These are phyloP conservation scores for Cettia cetti DNA, from an alignment of 2,113 vertebrate species.

Conservation along the genomic window DNA sequence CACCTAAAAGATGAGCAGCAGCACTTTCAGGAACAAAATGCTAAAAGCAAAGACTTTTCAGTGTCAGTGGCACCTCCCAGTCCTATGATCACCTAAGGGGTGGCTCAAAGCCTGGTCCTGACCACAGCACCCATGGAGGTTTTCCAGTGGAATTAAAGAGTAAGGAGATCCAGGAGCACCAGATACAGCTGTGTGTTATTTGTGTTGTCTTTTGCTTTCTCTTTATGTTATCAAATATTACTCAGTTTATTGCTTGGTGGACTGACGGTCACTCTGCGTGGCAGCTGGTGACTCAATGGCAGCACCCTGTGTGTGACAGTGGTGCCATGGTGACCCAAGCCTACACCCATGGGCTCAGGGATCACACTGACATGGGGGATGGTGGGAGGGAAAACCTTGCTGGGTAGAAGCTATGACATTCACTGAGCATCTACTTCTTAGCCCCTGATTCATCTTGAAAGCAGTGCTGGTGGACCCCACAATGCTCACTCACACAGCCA, in stretches of 20 bases:
- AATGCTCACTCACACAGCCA: fast-evolving
- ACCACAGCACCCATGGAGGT: not conserved
- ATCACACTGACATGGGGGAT: fast-evolving
- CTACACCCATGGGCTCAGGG: fast-evolving
- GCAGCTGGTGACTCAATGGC: not conserved
- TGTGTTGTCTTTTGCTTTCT: not conserved
- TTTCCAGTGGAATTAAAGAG: not conserved
- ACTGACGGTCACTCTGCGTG: fast-evolving
- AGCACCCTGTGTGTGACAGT: not conserved
- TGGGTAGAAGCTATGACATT: not conserved
- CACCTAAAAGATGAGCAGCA: not conserved
- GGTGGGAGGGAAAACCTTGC: not conserved
- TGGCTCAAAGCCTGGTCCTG: not conserved
- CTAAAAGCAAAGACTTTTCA: not conserved
- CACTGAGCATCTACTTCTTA: not conserved
- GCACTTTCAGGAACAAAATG: not conserved
- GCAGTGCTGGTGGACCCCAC: fast-evolving
- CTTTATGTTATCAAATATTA: not conserved
- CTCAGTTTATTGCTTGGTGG: not conserved
- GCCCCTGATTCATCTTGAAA: not conserved
- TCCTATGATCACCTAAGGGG: not conserved
- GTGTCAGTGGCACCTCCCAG: not conserved
- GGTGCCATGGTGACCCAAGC: fast-evolving
- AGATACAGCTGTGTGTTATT: not conserved
- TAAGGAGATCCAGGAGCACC: not conserved